A percentile compares a stretch with the other conserved stretches of the same genome.
These are phyloP conservation scores for Limnephilus marmoratus DNA, from an alignment of 2,888 invertebrate species.

Conservation along the genomic window DNA sequence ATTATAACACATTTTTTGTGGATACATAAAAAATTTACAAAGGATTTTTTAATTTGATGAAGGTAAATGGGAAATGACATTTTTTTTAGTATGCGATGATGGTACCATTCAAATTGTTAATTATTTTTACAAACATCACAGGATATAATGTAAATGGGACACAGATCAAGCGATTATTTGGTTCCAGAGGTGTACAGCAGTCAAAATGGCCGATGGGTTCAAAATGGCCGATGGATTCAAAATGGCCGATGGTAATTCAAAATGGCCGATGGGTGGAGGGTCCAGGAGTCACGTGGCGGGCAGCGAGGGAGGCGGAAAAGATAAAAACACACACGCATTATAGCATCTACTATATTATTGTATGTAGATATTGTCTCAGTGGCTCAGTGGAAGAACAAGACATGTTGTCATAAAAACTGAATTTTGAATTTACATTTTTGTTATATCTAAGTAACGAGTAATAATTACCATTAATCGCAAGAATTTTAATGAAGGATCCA, in stretches of 20 bases:
- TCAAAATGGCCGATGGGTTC: neutral
- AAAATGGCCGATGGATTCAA: too few relatives aligned
- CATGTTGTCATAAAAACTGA: neutral
- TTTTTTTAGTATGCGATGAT: neutral
- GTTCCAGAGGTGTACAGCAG: neutral
- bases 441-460: neutral
- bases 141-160: neutral
- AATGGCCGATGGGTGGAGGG: slow-evolving; percentile 39
- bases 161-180: neutral
- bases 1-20: neutral
- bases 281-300: slow-evolving; percentile 57
- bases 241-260: slow-evolving; percentile 13
- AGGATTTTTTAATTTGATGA: neutral
- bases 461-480: neutral
- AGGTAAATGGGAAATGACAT: neutral
- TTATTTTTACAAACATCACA: slow-evolving; percentile 1
- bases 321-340: slow-evolving; percentile 61
- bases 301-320: slow-evolving; percentile 51
- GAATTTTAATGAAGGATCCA: neutral
- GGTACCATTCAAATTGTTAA: slow-evolving; percentile 16
- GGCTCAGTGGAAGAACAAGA: neutral
- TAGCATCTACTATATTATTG: slow-evolving; percentile 39
- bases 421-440: neutral
- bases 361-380: neutral
- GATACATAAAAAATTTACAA: neutral